Base-by-base conservation (phyloP, 2,113 vertebrate genomes). In the Engraulis encrasicolus region DNA sequence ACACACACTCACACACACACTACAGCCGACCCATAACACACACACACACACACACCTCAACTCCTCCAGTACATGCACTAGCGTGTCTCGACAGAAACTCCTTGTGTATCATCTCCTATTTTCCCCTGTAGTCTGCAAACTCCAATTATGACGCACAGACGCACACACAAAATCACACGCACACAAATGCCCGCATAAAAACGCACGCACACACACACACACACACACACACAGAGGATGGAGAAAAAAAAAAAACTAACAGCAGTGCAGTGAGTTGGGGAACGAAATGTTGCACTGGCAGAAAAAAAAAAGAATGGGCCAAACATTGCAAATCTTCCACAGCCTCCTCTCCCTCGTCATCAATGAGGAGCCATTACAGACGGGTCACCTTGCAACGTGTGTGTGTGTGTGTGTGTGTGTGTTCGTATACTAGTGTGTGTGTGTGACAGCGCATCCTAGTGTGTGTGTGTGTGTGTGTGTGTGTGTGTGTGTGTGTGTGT, bases 281-380 rank as follows among this genome's bases (percentile, higher is more conserved):
- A 74, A 74, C 66, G 27, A 74, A 74, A 74, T 31, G 27, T 14
- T 34, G 27, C 12, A 31, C 66, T 3, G 27, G 66, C 66, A 74
- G 66, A 74, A 74, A 74, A 36, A 66, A 74, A 31, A 74, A 74
- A 74, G 18, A 66, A 34, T 34, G 2, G 0, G 27, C 66, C 66
- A 34, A 74, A 74, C 66, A 14, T 74, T 34, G 66, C 66, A 74
- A 74, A 74, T 74, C 66, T 74, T 74, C 66, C 11, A 15, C n/a
- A n/a, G n/a, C n/a, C n/a, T n/a, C n/a, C n/a, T n/a, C n/a, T 74
- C 27, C 58, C 27, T 71, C 66, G 17, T 74, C 61, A 74, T 74
- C 66, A 71, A 71, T 74, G 66, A 74, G 17, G 27, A 31, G 27
- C 50, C 50, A 81, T 58, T 36, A 31, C 17, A 19, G 81, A 17